Evolutionary conservation across 1,140 invertebrate species (phyloP).

Genomic region (Drosophila auraria): DNA sequence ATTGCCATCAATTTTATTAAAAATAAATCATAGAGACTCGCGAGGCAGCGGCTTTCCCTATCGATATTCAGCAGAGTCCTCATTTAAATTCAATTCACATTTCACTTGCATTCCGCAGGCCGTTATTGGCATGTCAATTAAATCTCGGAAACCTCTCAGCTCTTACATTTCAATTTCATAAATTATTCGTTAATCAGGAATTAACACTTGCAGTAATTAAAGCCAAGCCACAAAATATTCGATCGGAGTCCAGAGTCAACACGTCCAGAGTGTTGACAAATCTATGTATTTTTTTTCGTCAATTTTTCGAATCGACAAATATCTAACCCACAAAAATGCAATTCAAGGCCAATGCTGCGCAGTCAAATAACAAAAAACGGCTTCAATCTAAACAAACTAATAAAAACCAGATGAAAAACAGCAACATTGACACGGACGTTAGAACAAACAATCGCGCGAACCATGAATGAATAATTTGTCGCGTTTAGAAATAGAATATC

Average conservation of each 20-base stretch:
- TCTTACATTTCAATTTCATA: conserved; percentile 51
- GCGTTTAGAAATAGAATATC: conserved; percentile 70
- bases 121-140: conserved; percentile 47
- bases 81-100: conserved; percentile 53
- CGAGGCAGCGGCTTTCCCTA: neutral
- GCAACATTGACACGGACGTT: conserved; percentile 20
- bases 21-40: conserved; percentile 1
- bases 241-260: conserved; percentile 27
- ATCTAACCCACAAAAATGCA: conserved; percentile 56
- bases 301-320: conserved; percentile 21
- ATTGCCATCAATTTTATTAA: conserved; percentile 15
- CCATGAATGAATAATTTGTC: conserved; percentile 75
- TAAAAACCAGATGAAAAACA: conserved; percentile 48
- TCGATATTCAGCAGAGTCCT: conserved; percentile 7
- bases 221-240: conserved; percentile 10
- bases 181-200: conserved; percentile 46
- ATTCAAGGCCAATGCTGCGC: conserved; percentile 66
- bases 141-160: conserved; percentile 46
- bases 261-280: conserved; percentile 36
- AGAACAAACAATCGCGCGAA: conserved; percentile 43
- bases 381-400: conserved; percentile 67
- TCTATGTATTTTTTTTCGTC: conserved; percentile 17
- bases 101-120: conserved; percentile 33
- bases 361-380: conserved; percentile 20
- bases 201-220: conserved; percentile 48